These are phyloP conservation scores for Cinara cedri DNA, from an alignment of 2,888 invertebrate species.

Conservation along the genomic window DNA sequence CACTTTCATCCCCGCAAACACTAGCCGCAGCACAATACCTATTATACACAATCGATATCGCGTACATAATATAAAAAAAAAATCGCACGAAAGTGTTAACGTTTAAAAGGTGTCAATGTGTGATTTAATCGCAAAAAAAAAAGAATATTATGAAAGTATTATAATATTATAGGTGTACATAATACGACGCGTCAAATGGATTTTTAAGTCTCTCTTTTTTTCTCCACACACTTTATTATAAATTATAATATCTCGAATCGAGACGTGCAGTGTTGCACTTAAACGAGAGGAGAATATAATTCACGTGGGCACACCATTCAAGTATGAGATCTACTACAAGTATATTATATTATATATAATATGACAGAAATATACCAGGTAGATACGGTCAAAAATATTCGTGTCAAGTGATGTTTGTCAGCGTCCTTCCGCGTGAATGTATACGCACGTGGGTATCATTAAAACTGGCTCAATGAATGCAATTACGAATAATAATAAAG, in stretches of 20 bases:
- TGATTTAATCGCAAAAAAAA: no score
- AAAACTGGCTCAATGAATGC: not conserved
- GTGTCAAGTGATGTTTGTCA: conserved; percentile 32
- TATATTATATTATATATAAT: no score
- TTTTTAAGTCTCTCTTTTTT: conserved; percentile 24
- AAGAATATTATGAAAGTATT: no score
- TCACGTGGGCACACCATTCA: not conserved
- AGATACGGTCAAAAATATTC: conserved; percentile 7
- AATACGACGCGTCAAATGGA: not conserved
- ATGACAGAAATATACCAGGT: conserved; percentile 4
- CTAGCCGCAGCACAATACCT: no score
- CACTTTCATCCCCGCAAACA: no score
- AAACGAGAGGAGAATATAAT: not conserved
- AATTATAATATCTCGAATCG: not conserved
- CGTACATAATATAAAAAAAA: no score
- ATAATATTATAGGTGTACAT: no score
- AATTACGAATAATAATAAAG: conserved; percentile 26
- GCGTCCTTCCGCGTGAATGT: not conserved
- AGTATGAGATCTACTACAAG: conserved; percentile 35
- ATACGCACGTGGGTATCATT: conserved; percentile 17
- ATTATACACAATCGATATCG: no score
- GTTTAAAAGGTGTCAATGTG: no score
- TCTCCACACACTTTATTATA: not conserved
- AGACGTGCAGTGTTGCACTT: not conserved
- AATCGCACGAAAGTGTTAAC: no score